Evolutionary conservation across 35 echinoderm and acorn worm species (phyloP).

Genomic region (Apostichopus parvimensis): DNA sequence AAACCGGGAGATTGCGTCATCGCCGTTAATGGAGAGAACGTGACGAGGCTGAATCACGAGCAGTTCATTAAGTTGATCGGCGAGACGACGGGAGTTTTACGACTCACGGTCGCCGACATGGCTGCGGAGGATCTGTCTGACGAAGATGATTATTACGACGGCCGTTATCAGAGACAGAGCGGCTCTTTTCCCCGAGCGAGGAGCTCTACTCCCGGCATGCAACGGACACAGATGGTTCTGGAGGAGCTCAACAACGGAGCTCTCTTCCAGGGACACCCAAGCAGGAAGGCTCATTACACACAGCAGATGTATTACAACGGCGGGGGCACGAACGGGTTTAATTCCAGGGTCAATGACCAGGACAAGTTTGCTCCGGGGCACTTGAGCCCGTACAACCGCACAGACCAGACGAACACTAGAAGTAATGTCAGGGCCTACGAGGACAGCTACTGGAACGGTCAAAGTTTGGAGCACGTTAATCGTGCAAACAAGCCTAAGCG

Average conservation of each 20-base stretch:
- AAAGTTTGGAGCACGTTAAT: background rate
- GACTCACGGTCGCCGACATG: slow-evolving; percentile 88
- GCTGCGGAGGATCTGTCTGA: slow-evolving; percentile 80
- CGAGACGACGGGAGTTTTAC: slow-evolving; percentile 71
- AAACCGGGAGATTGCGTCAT: slow-evolving; percentile 88
- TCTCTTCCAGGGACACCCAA: slow-evolving; percentile 55
- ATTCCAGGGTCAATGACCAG: background rate
- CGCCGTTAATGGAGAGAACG: slow-evolving; percentile 96
- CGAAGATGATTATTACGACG: slow-evolving; percentile 74
- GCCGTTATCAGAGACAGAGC: slow-evolving; percentile 35
- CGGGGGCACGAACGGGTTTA: background rate
- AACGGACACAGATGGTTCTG: slow-evolving; percentile 66
- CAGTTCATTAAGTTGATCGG: slow-evolving; percentile 97
- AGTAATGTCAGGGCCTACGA: slow-evolving; percentile 65
- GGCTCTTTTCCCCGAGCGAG: slow-evolving; percentile 60
- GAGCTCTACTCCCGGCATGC: slow-evolving; percentile 66
- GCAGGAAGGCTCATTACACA: slow-evolving; percentile 29
- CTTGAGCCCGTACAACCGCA: slow-evolving; percentile 84
- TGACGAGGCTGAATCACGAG: slow-evolving; percentile 83
- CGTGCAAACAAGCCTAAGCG: slow-evolving; percentile 42
- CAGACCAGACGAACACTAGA: slow-evolving; percentile 56
- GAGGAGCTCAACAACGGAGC: slow-evolving; percentile 72
- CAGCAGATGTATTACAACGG: slow-evolving; percentile 49
- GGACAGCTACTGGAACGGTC: slow-evolving; percentile 65
- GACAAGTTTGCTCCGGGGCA: slow-evolving; percentile 95